A percentile compares a stretch with the other conserved stretches of the same genome.
These are phyloP conservation scores for Diabrotica virgifera DNA, from an alignment of 1,140 invertebrate genomes.

Conservation along the genomic window DNA sequence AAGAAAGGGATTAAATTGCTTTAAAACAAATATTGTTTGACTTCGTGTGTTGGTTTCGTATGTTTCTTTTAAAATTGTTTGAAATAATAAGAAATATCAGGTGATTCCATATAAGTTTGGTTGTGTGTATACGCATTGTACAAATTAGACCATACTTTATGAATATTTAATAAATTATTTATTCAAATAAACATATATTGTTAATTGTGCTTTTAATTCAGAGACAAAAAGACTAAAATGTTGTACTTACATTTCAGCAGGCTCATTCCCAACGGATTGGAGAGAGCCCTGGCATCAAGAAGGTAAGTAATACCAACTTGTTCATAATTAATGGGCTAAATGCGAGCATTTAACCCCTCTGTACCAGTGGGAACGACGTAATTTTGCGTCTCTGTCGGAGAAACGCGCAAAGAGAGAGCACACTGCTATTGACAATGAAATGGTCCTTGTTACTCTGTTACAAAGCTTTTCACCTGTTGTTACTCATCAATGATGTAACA, in stretches of 20 bases:
- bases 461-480: conserved; percentile 33
- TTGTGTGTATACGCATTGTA: no score
- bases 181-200: no score
- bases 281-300: conserved; percentile 48
- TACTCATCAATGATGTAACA: conserved; percentile 35
- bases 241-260: conserved; percentile 33
- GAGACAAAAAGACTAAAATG: no score
- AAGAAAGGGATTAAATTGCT: no score
- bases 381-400: background rate
- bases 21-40: no score
- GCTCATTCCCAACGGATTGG: conserved; percentile 45
- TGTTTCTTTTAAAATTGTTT: no score
- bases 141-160: no score
- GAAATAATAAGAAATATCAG: no score
- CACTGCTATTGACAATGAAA: conserved; percentile 4
- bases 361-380: conserved; percentile 3
- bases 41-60: no score
- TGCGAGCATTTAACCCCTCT: conserved; percentile 42
- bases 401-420: conserved; percentile 15
- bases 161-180: no score
- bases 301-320: conserved; percentile 45
- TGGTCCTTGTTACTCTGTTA: conserved; percentile 8
- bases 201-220: no score
- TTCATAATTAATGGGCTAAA: conserved; percentile 44
- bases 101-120: no score